These are phyloP conservation scores for Aspidoscelis tigris DNA, from an alignment of 2,113 vertebrate species.

Conservation along the genomic window DNA sequence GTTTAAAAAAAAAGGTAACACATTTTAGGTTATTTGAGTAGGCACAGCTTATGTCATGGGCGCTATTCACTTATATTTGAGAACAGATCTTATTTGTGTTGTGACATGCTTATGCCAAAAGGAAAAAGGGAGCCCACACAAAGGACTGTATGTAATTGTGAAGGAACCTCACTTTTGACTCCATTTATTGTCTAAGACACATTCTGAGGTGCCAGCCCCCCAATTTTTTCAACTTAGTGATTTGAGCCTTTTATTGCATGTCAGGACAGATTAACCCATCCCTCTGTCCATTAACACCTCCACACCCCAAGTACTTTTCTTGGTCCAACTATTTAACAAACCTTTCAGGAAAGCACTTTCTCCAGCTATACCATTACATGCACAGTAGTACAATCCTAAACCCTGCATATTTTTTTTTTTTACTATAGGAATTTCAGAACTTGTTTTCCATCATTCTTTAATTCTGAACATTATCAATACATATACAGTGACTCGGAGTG, in stretches of 20 bases:
- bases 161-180: slow-evolving; percentile 60
- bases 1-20: slow-evolving; percentile 80
- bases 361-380: slow-evolving; percentile 7
- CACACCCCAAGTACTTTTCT: slow-evolving; percentile 29
- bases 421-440: background rate
- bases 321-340: slow-evolving; percentile 42
- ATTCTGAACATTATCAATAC: background rate
- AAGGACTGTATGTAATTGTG: slow-evolving; percentile 56
- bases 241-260: slow-evolving; percentile 52
- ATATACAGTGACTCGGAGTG: background rate
- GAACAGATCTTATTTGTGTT: slow-evolving; percentile 42
- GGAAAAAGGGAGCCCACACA: slow-evolving; percentile 47
- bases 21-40: slow-evolving; percentile 66
- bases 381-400: background rate
- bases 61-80: slow-evolving; percentile 61
- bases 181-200: background rate
- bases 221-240: slow-evolving; percentile 45
- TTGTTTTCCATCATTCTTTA: background rate
- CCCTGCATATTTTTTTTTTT: background rate
- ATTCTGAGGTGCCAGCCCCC: slow-evolving; percentile 34
- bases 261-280: background rate
- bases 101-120: slow-evolving; percentile 57
- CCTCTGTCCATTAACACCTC: slow-evolving; percentile 21
- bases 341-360: slow-evolving; percentile 21
- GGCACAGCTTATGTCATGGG: slow-evolving; percentile 71